Base-by-base conservation (phyloP, 2,888 invertebrate species). In the Microplitis deprimator region DNA sequence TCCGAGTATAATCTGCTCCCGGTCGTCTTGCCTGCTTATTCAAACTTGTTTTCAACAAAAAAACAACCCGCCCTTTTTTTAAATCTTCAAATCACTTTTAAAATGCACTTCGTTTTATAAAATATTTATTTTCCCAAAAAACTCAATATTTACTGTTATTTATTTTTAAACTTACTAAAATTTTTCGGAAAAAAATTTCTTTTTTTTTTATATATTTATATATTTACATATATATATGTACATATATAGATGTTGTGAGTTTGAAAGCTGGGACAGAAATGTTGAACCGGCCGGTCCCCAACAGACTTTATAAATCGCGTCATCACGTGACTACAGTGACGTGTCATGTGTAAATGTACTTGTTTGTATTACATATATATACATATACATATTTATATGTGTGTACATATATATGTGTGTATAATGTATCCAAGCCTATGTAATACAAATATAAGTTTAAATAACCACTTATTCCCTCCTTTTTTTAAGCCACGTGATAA, bases 1-100 rank as follows among this genome's bases (percentile, higher is more conserved):
- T 89, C 89, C 89, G 87, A 89, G 89, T 87, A 88, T 50, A 86
- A 81, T 84, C 85, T 86, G 82, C 85, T 86, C 85, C 86, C 86
- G 84, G 83, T 87, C 89, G 89, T 89, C 79, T 86, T 89, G 88
- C 75, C 83, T 77, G 80, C 80, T 82, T 83, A 73, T 16, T 64
- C 77, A 77, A 81, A 81, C 83, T 79, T 67, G 40, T 50, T 64
- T 17, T 17, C 16, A 3, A 17, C 61, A 13, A 61, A 38, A 73
- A 67, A 60, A 68, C 41, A 13, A 13, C 50, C 50, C 50, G 8
- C 50, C 50, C 6, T 50, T 13, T 50, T 13, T 5, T 13, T 50
- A n/a, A 59, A 41, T 71, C 16, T 38, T 29, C 13, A 61, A 72
- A n/a, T 59, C 29, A 29, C 29, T 29, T 29, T 29, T 29, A 29